A percentile compares a stretch with the other conserved stretches of the same genome.
Conservation (phyloP, 92 coral and sea anemone species). For the Epizoanthus stellaris region DNA sequence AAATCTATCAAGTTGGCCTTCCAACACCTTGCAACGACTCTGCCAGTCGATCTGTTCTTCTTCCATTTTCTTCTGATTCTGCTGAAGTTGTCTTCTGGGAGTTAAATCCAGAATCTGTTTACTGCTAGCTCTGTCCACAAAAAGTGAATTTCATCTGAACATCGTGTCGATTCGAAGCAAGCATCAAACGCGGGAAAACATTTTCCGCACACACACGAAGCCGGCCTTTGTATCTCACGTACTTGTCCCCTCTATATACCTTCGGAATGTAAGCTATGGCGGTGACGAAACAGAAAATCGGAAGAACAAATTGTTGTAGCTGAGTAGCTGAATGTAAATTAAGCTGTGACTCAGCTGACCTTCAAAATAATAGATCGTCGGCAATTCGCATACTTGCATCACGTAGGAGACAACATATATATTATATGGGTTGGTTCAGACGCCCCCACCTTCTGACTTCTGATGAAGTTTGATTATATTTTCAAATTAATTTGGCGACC, state of each 20-base stretch:
- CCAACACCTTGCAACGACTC: slow-evolving; percentile 73
- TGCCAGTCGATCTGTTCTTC: slow-evolving; percentile 70
- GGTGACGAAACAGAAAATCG: slow-evolving; percentile 41
- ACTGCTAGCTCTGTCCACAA: slow-evolving; percentile 11
- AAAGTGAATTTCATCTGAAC: not conserved
- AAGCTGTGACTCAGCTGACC: slow-evolving; percentile 12
- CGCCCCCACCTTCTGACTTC: not conserved
- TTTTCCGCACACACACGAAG: not conserved
- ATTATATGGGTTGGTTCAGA: not conserved
- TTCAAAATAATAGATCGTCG: slow-evolving; percentile 30
- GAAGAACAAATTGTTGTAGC: slow-evolving; percentile 3
- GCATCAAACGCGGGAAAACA: slow-evolving; percentile 16
- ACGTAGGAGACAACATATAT: slow-evolving; percentile 5
- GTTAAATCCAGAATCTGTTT: slow-evolving; percentile 12
- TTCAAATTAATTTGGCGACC: slow-evolving; percentile 14
- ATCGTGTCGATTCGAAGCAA: slow-evolving; percentile 1
- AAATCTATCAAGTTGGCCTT: slow-evolving; percentile 81
- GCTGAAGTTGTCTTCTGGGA: not conserved
- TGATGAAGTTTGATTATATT: not conserved
- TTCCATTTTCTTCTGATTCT: slow-evolving; percentile 47
- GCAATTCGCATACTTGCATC: slow-evolving; percentile 2
- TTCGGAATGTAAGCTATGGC: slow-evolving; percentile 31
- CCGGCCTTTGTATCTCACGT: not conserved
- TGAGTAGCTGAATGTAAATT: slow-evolving; percentile 11
- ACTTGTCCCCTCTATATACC: too few relatives aligned